Conservation (phyloP, 1,140 invertebrate genomes). For the Drosophila navojoa region DNA sequence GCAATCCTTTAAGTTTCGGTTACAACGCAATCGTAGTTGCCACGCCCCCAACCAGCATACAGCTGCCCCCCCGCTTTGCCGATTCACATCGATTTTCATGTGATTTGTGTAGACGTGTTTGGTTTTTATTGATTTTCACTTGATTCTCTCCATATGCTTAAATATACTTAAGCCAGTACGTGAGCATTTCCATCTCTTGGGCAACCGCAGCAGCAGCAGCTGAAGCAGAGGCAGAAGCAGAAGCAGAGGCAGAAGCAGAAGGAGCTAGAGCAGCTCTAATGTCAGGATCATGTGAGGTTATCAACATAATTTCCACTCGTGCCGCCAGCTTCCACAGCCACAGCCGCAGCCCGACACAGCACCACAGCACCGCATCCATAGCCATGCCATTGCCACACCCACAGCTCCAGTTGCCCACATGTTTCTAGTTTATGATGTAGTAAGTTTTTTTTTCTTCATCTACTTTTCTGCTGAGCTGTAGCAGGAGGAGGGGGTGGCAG, state of each 20-base stretch:
- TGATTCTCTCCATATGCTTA: conserved; percentile 81
- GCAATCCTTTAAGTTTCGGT: conserved; percentile 78
- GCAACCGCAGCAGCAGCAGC: conserved; percentile 29
- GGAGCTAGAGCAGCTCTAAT: conserved; percentile 66
- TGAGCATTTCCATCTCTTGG: conserved; percentile 66
- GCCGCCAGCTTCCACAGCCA: conserved; percentile 32
- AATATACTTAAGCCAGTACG: conserved; percentile 79
- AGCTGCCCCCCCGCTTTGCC: neutral
- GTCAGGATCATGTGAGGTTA: conserved; percentile 79
- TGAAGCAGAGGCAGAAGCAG: conserved; percentile 40
- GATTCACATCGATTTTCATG: conserved; percentile 75
- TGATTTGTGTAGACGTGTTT: conserved; percentile 82
- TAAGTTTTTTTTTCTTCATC: conserved; percentile 50
- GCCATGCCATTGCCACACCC: conserved; percentile 4
- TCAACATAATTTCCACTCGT: conserved; percentile 76
- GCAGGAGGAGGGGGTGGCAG: conserved; percentile 1
- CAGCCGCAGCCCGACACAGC: too few species aligned
- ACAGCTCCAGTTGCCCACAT: conserved; percentile 46
- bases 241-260: neutral
- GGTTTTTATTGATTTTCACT: conserved; percentile 82
- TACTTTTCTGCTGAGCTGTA: conserved; percentile 7
- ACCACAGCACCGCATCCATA: conserved; percentile 2
- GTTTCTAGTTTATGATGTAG: conserved; percentile 78
- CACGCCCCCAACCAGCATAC: neutral
- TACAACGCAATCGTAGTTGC: conserved; percentile 43